These are phyloP conservation scores for Puntigrus tetrazona DNA, from an alignment of 2,113 vertebrate genomes.

Conservation along the genomic window DNA sequence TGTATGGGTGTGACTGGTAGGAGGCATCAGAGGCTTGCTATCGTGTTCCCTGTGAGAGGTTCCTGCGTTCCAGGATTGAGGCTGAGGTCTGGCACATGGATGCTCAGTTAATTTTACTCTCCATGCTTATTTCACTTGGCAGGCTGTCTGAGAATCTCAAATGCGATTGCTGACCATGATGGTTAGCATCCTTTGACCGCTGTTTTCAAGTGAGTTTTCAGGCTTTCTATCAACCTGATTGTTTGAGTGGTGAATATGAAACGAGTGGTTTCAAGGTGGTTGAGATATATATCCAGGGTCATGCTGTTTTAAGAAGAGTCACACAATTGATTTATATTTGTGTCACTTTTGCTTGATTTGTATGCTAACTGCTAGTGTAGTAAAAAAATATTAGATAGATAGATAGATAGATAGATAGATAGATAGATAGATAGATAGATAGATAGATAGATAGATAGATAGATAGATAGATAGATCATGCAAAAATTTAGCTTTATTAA, in stretches of 20 bases:
- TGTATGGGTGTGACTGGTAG: slow-evolving; percentile 55
- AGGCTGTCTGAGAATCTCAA: slow-evolving; percentile 75
- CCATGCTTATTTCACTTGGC: slow-evolving; percentile 83
- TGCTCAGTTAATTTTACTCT: slow-evolving; percentile 80
- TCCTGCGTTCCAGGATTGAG: slow-evolving; percentile 73
- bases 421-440: slow-evolving; percentile 14
- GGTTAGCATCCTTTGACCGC: slow-evolving; percentile 49
- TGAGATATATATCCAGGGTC: not conserved
- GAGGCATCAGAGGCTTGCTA: slow-evolving; percentile 46
- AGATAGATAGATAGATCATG: not conserved
- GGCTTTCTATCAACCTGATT: slow-evolving; percentile 76
- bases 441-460: slow-evolving; percentile 11
- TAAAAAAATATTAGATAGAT: slow-evolving; percentile 1
- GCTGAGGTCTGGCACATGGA: slow-evolving; percentile 82
- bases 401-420: slow-evolving; percentile 8
- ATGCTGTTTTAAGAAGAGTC: slow-evolving; percentile 10
- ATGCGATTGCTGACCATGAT: slow-evolving; percentile 47
- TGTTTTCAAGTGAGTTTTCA: slow-evolving; percentile 59
- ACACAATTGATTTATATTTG: not conserved
- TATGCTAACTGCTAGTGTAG: not conserved
- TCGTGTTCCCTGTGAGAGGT: slow-evolving; percentile 46
- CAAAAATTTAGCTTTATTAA: too few relatives aligned
- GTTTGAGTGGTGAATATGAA: slow-evolving; percentile 20
- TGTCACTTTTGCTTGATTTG: slow-evolving; percentile 14
- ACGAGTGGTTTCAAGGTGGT: slow-evolving; percentile 21